Conservation (phyloP, 1,140 invertebrate genomes). For the Rhizoglyphus robini region DNA sequence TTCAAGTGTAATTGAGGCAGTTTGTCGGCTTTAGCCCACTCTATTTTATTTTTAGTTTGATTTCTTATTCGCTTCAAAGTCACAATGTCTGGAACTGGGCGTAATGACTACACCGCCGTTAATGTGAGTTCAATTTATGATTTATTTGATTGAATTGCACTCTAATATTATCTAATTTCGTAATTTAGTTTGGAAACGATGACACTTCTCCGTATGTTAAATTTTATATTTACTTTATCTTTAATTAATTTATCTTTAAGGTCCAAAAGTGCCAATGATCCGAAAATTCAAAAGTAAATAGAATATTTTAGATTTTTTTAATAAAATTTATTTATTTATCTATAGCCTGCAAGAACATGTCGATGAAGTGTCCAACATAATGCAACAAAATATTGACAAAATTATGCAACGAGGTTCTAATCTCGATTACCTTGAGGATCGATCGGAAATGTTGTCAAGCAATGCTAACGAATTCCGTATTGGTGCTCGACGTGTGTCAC, state of each 20-base stretch:
- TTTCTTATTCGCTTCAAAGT: too few relatives aligned
- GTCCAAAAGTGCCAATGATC: constrained; percentile 1
- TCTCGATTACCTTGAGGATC: constrained; percentile 34
- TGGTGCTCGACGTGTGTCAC: constrained; percentile 28
- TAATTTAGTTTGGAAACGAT: background rate
- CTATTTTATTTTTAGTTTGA: too few relatives aligned
- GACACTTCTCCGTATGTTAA: background rate
- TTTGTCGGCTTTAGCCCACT: too few relatives aligned
- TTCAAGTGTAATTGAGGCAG: too few relatives aligned
- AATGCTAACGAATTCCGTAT: constrained; percentile 31
- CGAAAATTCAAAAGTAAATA: constrained; percentile 15
- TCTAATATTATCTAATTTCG: background rate
- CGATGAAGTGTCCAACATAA: constrained; percentile 34
- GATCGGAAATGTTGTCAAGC: constrained; percentile 30
- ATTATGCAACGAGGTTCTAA: constrained; percentile 34
- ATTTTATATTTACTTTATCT: background rate
- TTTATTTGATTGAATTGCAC: too few relatives aligned
- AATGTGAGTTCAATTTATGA: constrained; percentile 8
- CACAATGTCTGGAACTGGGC: background rate
- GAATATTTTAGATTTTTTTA: background rate
- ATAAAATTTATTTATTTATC: background rate
- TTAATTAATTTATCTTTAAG: background rate
- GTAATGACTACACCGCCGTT: constrained; percentile 4
- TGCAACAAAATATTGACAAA: constrained; percentile 34
- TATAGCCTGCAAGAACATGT: constrained; percentile 31